A percentile compares a stretch with the other conserved stretches of the same genome.
phyloP scores from a whole-genome alignment of 2,113 vertebrate genomes.

The Vireo altiloquus region DNA sequence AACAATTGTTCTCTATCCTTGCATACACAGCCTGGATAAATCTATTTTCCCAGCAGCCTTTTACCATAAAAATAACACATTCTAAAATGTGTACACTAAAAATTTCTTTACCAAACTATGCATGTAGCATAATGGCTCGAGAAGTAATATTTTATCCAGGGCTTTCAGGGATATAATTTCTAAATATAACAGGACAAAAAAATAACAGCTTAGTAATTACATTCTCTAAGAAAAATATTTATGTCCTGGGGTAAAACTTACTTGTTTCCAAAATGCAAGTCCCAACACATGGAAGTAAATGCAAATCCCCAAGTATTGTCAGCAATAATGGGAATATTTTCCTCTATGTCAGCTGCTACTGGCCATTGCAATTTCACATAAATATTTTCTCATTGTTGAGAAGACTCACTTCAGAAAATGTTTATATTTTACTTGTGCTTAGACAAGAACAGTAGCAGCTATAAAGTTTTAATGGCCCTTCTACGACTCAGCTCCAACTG shows the following conservation, averaged over 20 bases:
- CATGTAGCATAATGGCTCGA: not conserved
- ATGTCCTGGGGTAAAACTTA: not conserved
- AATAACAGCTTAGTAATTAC: not conserved
- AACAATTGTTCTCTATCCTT: not conserved
- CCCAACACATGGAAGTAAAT: not conserved
- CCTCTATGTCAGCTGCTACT: not conserved
- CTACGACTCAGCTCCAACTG: not conserved
- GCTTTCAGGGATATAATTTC: not conserved
- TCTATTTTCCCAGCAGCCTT: not conserved
- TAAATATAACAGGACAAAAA: not conserved
- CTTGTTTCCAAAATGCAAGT: not conserved
- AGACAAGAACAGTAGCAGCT: not conserved
- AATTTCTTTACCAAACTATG: not conserved
- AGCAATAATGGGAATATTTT: not conserved
- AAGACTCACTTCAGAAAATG: not conserved
- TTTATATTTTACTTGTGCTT: not conserved
- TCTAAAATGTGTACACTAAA: accelerated
- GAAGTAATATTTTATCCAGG: not conserved
- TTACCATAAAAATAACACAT: not conserved
- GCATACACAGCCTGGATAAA: not conserved
- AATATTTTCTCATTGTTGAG: not conserved
- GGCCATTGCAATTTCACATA: not conserved
- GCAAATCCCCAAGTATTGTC: not conserved
- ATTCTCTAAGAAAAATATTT: not conserved
- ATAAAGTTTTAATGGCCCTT: not conserved